Base-by-base conservation (phyloP, 2,113 vertebrate species). In the Cyphomyrus discorhynchus region DNA sequence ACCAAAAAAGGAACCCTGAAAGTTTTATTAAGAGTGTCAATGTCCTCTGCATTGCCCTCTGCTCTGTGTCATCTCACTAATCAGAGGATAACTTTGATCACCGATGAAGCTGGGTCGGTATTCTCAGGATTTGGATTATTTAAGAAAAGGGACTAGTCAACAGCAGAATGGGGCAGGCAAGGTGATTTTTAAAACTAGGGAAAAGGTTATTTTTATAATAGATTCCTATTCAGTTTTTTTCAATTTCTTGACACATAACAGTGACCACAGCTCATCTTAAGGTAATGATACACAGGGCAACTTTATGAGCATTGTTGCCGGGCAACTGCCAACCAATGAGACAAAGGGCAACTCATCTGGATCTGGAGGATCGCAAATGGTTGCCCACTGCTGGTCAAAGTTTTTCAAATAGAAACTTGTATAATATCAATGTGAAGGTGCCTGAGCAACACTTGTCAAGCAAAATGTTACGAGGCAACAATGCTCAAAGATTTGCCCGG, bases 51-150 rank as follows among this genome's bases (percentile, higher is more conserved):
- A 80, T 84, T 80, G 46, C 39, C 52, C 31, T 27, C 85, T 53
- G 53, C 49, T n/a, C 27, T 15, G 47, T 86, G 47, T 45, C 45
- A n/a, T 45, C 39, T 84, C 21, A 8, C 49, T 45, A 10, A 39
- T 88, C 53, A 21, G 56, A 66, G 87, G 56, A 66, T 66, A 24
- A 53, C 53, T 88, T 88, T 88, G 53, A 87, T 87, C 49, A 39
- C 10, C 2, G 13, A 19, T 84, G 82, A 84, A 49, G 45, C 50
- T 21, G 27, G 13, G 7, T 27, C 1, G 31, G 3, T 17, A 39
- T 86, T 86, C 49, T 27, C 84, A 17, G 27, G 85, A 53, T 53
- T 56, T 86, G 27, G 5, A n/a, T 52, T 87, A 19, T 39, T 53
- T 52, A 24, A 53, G 35, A 87, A 87, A 49, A 42, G 74, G 35